Base-by-base conservation (phyloP, 2,113 vertebrate genomes). In the Trematomus loennbergii region DNA sequence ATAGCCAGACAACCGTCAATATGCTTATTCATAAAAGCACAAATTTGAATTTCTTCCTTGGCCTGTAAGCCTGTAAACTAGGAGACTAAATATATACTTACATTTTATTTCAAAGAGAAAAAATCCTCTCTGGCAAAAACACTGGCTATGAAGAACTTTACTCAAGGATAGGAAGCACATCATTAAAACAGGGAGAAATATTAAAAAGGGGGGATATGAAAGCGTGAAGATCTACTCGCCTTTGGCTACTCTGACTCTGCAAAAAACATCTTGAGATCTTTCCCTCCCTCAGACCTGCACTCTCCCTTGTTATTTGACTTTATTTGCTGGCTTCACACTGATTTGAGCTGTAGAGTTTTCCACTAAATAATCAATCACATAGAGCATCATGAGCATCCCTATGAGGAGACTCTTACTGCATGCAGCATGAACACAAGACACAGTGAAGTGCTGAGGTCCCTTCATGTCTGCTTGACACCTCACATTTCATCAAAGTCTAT, bases 81-180 rank as follows among this genome's bases (percentile, higher is more conserved):
- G 81, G 91, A 93, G 91, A 94, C 92, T 94, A 95, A 95, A 95
- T 95, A 95, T 95, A 95, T 94, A 94, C 94, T 94, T 94, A 93
- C 88, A 94, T 94, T 92, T 92, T 91, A 93, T 95, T 94, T 95
- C 94, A 94, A 94, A 95, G 93, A 87, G 84, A 86, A 82, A 82
- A 92, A 90, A 89, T 83, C 81, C 89, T 91, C 85, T 89, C 87
- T 91, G 86, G 86, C 84, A 79, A 91, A 89, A 89, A 90, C 84
- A 76, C 84, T 82, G 84, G 87, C 87, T 87, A 85, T 79, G 92
- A 87, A 93, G 92, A 94, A 91, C 88, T 93, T 92, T 91, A 95
- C 93, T 94, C 89, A 93, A 88, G 92, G 93, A 94, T 87, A 94
- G 94, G 94, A 94, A 95, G 88, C 91, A 86, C 90, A 94, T 94